phyloP scores from a whole-genome alignment of 2,888 invertebrate genomes.

The Julus scanicus region DNA sequence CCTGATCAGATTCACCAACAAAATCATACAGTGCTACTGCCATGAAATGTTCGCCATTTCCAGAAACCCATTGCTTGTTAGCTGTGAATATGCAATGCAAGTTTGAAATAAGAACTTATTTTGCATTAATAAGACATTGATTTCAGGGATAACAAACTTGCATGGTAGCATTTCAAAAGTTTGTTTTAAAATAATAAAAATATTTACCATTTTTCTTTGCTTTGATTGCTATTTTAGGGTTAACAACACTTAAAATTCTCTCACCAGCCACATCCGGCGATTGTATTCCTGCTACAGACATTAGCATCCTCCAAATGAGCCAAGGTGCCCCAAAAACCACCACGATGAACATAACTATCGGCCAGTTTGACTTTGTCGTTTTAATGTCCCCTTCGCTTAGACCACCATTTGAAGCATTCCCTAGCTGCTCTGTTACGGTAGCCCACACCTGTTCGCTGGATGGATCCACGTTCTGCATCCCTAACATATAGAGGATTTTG shows the following conservation, averaged over 20 bases:
- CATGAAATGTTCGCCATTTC: constrained; percentile 68
- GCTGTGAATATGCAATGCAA: constrained; percentile 45
- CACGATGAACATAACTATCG: constrained; percentile 87
- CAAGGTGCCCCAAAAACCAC: constrained; percentile 92
- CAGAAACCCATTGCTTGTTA: constrained; percentile 67
- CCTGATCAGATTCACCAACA: constrained; percentile 75
- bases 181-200: too few relatives aligned
- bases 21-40: constrained; percentile 78
- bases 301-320: constrained; percentile 83
- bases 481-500: constrained; percentile 74
- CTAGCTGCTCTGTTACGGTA: constrained; percentile 67
- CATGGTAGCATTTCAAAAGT: neutral
- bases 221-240: neutral
- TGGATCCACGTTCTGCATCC: constrained; percentile 57
- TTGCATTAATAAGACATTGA: neutral
- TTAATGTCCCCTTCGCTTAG: constrained; percentile 64
- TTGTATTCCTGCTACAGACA: constrained; percentile 46
- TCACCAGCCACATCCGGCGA: neutral
- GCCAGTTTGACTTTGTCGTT: constrained; percentile 77
- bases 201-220: too few relatives aligned
- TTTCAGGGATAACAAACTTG: too few relatives aligned
- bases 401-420: neutral
- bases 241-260: neutral
- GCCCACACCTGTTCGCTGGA: constrained; percentile 61
- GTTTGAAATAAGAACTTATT: neutral